Base-by-base conservation (phyloP, 1,140 invertebrate species). In the Leptinotarsa defecta region DNA sequence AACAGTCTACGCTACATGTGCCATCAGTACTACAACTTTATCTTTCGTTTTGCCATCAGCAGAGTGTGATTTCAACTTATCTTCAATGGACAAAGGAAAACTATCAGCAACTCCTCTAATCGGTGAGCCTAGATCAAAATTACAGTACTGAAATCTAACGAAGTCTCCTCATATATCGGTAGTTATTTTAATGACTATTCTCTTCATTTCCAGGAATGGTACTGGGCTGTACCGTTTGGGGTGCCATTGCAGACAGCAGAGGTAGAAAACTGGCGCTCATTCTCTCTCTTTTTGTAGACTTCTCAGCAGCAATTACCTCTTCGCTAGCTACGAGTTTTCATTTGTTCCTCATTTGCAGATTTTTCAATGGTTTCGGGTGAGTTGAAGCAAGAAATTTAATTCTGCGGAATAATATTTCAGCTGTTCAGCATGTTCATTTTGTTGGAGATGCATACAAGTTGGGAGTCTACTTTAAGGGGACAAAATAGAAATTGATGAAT, bases 1-100 rank as follows among this genome's bases (percentile, higher is more conserved):
- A 4, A 88, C 89, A 76, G 90, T 92, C 49, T 91, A 92, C 82
- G 91, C 91, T 11, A 91, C 91, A 73, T 92, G 92, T 84, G 91
- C 92, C n/a, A 87, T 89, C 81, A 88, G 87, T 74, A 88, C 88
- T 27, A 89, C 88, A 27, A 89, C 88, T 3, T 86, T 91, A 71
- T 90, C 91, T 67, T 93, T 92, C 85, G 88, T 90, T 80, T 82
- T 90, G 72, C 89, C 89, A 2, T 88, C 89, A 3, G 88, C 89
- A 0, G 84, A 88, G 81, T 88, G 88, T 68, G 89, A 90, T 83
- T 89, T 90, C 81, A 77, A 86, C 34, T 84, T 90, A 17, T 84
- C 85, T 11, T 89, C 88, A 61, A 84, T 83, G n/a, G 87, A 89
- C 77, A 89, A 89, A 81, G 89, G 89, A 15, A 85, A 87, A 52